A percentile compares a stretch with the other conserved stretches of the same genome.
Evolutionary conservation across 2,888 invertebrate species (phyloP).

Genomic region (Encarsia formosa): DNA sequence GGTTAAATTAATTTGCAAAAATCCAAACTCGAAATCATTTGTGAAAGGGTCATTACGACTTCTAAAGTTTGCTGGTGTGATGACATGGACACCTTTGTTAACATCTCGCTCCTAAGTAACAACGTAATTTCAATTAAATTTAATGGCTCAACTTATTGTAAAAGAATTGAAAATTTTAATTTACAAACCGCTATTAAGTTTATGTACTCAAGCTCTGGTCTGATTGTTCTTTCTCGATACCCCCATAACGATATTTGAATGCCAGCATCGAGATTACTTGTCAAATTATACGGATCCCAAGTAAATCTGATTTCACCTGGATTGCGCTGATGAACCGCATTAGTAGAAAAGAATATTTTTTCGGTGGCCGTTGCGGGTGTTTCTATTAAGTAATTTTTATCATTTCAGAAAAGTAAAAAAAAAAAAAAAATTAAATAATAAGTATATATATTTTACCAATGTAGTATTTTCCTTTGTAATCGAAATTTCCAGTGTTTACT

Average conservation of each 20-base stretch:
- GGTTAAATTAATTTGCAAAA: slow-evolving; percentile 81
- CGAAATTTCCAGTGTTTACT: slow-evolving; percentile 69
- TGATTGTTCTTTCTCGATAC: slow-evolving; percentile 78
- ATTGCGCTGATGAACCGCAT: slow-evolving; percentile 67
- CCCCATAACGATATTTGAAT: slow-evolving; percentile 85
- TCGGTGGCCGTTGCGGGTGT: slow-evolving; percentile 84
- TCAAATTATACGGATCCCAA: slow-evolving; percentile 84
- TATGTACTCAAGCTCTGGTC: slow-evolving; percentile 78
- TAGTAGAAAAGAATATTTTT: slow-evolving; percentile 75
- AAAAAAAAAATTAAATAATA: not conserved
- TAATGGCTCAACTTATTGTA: no score
- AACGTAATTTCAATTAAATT: not conserved
- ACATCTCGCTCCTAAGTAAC: slow-evolving; percentile 39
- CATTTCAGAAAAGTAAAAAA: not conserved
- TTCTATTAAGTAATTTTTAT: slow-evolving; percentile 56
- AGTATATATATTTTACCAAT: slow-evolving; percentile 64
- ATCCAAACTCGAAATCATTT: slow-evolving; percentile 78
- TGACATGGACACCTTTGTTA: slow-evolving; percentile 70
- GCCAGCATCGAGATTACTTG: slow-evolving; percentile 70
- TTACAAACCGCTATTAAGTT: slow-evolving; percentile 63
- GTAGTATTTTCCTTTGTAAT: slow-evolving; percentile 87
- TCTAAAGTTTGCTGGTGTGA: slow-evolving; percentile 70
- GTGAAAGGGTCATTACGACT: slow-evolving; percentile 66
- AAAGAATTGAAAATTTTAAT: no score
- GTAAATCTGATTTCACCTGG: slow-evolving; percentile 73